Base-by-base conservation (phyloP, 2,797 vertebrate genomes). In the Aphelocoma californica region DNA sequence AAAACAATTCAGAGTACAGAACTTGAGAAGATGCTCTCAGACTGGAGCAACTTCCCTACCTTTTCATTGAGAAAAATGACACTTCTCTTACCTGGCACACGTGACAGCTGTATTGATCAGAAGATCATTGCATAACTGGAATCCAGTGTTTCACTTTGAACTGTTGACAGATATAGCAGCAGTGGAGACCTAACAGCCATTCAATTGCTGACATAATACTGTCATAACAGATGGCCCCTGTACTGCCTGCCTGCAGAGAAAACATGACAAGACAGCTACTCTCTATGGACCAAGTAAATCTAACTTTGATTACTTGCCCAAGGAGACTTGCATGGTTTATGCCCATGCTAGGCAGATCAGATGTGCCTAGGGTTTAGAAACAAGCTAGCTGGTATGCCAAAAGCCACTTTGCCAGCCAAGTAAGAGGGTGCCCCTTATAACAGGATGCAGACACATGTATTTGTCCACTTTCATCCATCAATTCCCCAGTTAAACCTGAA, bases 331-430 rank as follows among this genome's bases (percentile, higher is more conserved):
- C 26, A 51, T n/a, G 47, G 50, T 57, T 87, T 78, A 31, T 45
- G 42, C 32, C 57, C 13, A 9, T 57, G 44, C n/a, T 38, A 42
- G 91, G 60, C 60, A 89, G 74, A 77, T 50, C 26, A 57, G n/a
- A 66, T 54, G 36, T 80, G 83, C 94, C 71, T 48, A 36, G 34
- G 81, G 81, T 94, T 87, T 62, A 53, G 23, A 74, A 87, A 54
- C 7, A 26, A 89, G 64, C 86, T 81, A 40, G n/a, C 93, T 95
- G 92, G 91, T 96, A 70, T 0, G 36, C 92, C 62, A 84, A 79
- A 77, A 92, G 71, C 89, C 66, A 92, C 26, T 60, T 94, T 93
- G 77, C 79, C 88, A 94, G 80, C 56, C 36, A 48, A 29, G 32
- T 77, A 19, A 86, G 15, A 72, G 75, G 45, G 29, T 79, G 38